A percentile compares a stretch with the other conserved stretches of the same genome.
Conservation (phyloP, 2,888 invertebrate species). For the Sycophila texana region DNA sequence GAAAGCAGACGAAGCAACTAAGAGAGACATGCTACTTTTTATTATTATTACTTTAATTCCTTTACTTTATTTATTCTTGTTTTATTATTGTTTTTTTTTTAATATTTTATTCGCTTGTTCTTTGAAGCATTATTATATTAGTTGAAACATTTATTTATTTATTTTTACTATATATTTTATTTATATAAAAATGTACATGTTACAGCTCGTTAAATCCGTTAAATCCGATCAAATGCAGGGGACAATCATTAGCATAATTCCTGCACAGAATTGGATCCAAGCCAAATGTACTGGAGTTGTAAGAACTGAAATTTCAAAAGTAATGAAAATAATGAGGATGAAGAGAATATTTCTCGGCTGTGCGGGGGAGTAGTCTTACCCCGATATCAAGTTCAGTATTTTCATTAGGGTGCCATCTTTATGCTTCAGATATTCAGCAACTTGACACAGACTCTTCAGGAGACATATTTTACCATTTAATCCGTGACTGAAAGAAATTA, state of each 20-base stretch:
- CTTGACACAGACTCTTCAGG: slow-evolving; percentile 83
- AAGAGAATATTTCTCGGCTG: too few relatives aligned
- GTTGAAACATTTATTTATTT: too few relatives aligned
- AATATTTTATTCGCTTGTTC: too few relatives aligned
- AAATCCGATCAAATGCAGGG: slow-evolving; percentile 69
- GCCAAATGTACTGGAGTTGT: slow-evolving; percentile 61
- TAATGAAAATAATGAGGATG: too few relatives aligned
- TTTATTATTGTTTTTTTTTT: too few relatives aligned
- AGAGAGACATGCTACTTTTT: too few relatives aligned
- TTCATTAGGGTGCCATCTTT: slow-evolving; percentile 68
- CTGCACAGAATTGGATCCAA: slow-evolving; percentile 65
- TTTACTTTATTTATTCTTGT: too few relatives aligned
- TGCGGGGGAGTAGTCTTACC: slow-evolving; percentile 56
- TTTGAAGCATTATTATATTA: too few relatives aligned
- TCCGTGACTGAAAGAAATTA: slow-evolving; percentile 78
- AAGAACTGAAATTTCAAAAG: slow-evolving; percentile 64
- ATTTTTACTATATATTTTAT: too few relatives aligned
- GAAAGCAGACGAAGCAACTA: too few relatives aligned
- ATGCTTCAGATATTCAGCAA: slow-evolving; percentile 76
- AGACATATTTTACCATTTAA: slow-evolving; percentile 81
- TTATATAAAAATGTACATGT: background rate
- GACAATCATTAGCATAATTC: slow-evolving; percentile 67
- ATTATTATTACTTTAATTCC: too few relatives aligned
- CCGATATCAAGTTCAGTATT: slow-evolving; percentile 67
- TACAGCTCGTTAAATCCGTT: slow-evolving; percentile 61